A percentile compares a stretch with the other conserved stretches of the same genome.
These are phyloP conservation scores for Crypturellus undulatus DNA, from an alignment of 2,113 vertebrate species.

Conservation along the genomic window DNA sequence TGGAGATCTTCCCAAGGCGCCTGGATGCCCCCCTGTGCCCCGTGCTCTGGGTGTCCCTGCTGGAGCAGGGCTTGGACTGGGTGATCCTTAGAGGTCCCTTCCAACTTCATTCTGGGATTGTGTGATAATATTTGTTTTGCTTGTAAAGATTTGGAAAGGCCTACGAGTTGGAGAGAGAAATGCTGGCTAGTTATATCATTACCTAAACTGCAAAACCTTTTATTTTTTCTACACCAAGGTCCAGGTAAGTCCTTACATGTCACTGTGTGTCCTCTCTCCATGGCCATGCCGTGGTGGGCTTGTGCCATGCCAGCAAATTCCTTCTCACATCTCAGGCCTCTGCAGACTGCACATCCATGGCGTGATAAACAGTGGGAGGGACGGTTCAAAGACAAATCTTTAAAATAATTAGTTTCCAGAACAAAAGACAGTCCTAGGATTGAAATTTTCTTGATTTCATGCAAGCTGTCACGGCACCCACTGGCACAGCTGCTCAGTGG, in stretches of 20 bases:
- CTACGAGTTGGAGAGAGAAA: neutral
- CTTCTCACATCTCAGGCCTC: neutral
- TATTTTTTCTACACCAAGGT: neutral
- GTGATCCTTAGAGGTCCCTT: too few species aligned
- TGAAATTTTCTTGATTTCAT: neutral
- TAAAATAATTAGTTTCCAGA: neutral
- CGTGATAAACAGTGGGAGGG: neutral
- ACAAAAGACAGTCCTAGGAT: neutral
- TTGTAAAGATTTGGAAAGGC: neutral
- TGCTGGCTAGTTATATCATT: neutral
- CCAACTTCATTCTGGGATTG: too few species aligned
- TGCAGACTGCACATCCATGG: neutral
- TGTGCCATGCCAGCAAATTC: neutral
- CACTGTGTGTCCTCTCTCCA: neutral
- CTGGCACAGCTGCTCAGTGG: neutral
- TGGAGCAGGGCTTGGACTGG: too few species aligned
- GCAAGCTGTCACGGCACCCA: neutral
- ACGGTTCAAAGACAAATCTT: neutral
- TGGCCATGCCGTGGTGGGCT: accelerated
- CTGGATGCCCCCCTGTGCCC: too few species aligned
- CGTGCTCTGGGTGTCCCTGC: too few species aligned
- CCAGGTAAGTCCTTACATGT: neutral
- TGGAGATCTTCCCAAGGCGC: too few species aligned
- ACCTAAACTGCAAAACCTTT: accelerated
- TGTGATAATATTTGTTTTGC: too few species aligned